Evolutionary conservation across 2,888 invertebrate species (phyloP).

Genomic region (Gasteruption jaculator): DNA sequence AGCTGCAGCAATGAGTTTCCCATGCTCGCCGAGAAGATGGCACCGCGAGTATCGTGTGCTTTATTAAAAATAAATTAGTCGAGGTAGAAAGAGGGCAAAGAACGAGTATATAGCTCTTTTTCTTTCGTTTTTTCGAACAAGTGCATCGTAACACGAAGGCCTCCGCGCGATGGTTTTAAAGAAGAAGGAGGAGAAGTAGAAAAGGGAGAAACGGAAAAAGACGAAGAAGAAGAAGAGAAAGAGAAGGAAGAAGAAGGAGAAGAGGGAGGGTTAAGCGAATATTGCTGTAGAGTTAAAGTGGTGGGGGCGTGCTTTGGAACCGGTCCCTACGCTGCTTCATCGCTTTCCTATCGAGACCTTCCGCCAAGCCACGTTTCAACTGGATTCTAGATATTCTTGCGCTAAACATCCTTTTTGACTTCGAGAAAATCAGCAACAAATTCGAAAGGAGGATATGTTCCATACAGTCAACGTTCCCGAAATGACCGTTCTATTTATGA

Average conservation of each 20-base stretch:
- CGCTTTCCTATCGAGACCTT: too few species aligned
- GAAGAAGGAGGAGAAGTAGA: conserved; percentile 16
- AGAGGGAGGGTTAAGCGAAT: conserved; percentile 1
- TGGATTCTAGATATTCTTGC: too few species aligned
- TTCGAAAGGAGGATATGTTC: too few species aligned
- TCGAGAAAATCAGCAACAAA: too few species aligned
- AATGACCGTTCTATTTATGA: too few species aligned
- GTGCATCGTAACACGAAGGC: too few species aligned
- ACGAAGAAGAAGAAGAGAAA: conserved; percentile 1
- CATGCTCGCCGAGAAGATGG: conserved; percentile 23
- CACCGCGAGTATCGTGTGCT: conserved; percentile 15
- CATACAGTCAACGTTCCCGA: too few species aligned
- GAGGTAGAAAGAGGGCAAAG: not conserved
- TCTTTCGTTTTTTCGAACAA: too few species aligned
- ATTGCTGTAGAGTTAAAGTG: conserved; percentile 25
- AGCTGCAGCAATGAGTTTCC: conserved; percentile 28
- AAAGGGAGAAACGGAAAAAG: conserved; percentile 10
- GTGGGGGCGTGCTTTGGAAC: conserved; percentile 49
- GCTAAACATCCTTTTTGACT: too few species aligned
- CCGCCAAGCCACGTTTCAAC: too few species aligned
- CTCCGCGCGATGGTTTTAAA: conserved; percentile 19
- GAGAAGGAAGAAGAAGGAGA: conserved; percentile 12
- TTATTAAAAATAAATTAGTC: conserved; percentile 35
- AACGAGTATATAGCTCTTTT: too few species aligned
- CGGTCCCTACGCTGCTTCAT: too few species aligned